These are phyloP conservation scores for Forbesichthys agassizii DNA, from an alignment of 2,113 vertebrate species.

Conservation along the genomic window DNA sequence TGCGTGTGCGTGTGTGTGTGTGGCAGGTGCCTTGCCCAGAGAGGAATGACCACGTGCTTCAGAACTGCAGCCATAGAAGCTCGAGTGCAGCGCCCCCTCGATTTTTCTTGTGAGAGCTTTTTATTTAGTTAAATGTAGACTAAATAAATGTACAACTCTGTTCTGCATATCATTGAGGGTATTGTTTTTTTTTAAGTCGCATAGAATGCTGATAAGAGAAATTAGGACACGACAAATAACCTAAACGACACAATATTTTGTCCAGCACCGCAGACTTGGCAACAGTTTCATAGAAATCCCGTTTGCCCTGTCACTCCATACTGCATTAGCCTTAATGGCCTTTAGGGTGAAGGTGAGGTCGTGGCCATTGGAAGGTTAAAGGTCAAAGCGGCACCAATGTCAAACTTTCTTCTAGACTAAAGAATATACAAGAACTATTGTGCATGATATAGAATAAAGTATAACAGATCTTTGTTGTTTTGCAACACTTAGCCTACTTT, in stretches of 20 bases:
- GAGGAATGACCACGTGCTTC: slow-evolving; percentile 74
- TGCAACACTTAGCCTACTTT: no score
- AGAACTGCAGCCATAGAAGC: slow-evolving; percentile 26
- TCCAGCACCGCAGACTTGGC: no score
- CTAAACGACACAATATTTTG: no score
- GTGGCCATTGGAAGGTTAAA: slow-evolving; percentile 59
- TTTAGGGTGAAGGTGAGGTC: slow-evolving; percentile 67
- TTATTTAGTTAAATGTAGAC: neutral
- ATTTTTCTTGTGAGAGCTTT: slow-evolving; percentile 21
- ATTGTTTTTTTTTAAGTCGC: no score
- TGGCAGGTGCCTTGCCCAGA: slow-evolving; percentile 75
- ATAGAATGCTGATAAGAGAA: no score
- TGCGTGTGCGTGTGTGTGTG: slow-evolving; percentile 30
- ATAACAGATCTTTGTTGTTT: neutral
- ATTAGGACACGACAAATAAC: no score
- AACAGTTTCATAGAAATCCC: no score
- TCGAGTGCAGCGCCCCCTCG: slow-evolving; percentile 17
- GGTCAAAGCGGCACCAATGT: slow-evolving; percentile 50
- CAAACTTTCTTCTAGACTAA: slow-evolving; percentile 62
- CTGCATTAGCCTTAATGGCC: neutral
- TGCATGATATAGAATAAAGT: neutral
- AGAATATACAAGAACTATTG: neutral
- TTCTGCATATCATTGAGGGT: no score
- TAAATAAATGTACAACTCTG: no score
- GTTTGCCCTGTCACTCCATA: no score